A percentile compares a stretch with the other conserved stretches of the same genome.
These are phyloP conservation scores for Ameiurus melas DNA, from an alignment of 2,113 vertebrate species.

Conservation along the genomic window DNA sequence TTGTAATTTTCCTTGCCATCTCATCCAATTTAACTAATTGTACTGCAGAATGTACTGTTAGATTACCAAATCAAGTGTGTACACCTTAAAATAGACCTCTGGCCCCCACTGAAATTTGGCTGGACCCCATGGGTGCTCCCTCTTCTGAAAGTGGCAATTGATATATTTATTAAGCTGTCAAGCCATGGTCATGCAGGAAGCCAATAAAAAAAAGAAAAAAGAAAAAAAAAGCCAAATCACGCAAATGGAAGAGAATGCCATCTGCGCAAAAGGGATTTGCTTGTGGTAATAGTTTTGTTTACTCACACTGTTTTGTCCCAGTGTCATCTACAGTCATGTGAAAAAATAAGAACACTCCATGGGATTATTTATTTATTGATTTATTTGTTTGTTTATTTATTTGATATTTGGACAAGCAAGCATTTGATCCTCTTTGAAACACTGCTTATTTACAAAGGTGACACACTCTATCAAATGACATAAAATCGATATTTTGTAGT, in stretches of 20 bases:
- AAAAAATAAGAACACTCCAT: too few species aligned
- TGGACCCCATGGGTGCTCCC: neutral
- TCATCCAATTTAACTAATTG: neutral
- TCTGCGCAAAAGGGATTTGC: neutral
- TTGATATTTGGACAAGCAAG: too few species aligned
- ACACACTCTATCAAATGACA: too few species aligned
- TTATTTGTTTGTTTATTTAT: too few species aligned
- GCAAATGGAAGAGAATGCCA: neutral
- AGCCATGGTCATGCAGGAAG: neutral
- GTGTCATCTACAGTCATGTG: too few species aligned
- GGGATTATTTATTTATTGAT: too few species aligned
- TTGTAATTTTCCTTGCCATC: neutral
- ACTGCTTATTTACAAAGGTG: too few species aligned
- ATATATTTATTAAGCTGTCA: neutral
- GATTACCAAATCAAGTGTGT: neutral
- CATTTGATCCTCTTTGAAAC: too few species aligned
- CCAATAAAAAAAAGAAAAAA: neutral
- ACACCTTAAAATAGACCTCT: neutral
- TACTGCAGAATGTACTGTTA: neutral
- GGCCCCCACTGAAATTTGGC: neutral
- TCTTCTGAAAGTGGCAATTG: neutral
- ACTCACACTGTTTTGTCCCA: neutral
- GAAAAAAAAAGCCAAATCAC: neutral
- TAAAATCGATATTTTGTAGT: too few species aligned
- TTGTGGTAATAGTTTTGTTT: neutral